A percentile compares a stretch with the other conserved stretches of the same genome.
These are phyloP conservation scores for Gambusia affinis DNA, from an alignment of 2,113 vertebrate genomes.

Conservation along the genomic window DNA sequence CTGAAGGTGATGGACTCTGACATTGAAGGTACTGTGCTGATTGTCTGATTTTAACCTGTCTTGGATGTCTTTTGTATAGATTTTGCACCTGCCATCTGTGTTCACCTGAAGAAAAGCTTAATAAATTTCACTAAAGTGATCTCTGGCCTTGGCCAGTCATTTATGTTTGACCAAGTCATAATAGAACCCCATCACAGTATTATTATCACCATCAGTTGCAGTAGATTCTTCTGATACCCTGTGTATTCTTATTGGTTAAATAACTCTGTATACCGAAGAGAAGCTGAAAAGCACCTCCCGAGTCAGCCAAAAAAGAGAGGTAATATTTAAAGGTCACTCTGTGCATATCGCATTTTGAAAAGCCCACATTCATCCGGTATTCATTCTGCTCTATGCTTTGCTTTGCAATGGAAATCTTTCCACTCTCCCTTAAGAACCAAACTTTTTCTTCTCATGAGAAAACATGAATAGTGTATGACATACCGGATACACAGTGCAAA, in stretches of 20 bases:
- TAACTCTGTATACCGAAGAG: constrained; percentile 24
- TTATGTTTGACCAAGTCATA: too few species aligned
- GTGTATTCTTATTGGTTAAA: constrained; percentile 37
- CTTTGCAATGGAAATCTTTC: constrained; percentile 60
- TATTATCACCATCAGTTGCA: constrained; percentile 34
- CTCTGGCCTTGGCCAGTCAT: too few species aligned
- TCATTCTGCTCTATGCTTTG: constrained; percentile 53
- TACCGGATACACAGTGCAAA: constrained; percentile 43
- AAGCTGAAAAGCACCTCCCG: constrained; percentile 36
- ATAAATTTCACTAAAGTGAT: too few species aligned
- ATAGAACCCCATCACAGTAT: not conserved
- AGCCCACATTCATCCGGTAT: constrained; percentile 45
- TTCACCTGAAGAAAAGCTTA: too few species aligned
- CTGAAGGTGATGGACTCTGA: too few species aligned
- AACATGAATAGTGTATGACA: constrained; percentile 60
- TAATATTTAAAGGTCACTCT: constrained; percentile 65
- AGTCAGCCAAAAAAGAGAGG: constrained; percentile 31
- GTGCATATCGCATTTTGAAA: constrained; percentile 66
- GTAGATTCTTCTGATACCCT: constrained; percentile 46
- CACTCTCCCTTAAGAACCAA: constrained; percentile 54
- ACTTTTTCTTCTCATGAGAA: constrained; percentile 54
- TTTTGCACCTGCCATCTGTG: too few species aligned
- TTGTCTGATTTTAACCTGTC: too few species aligned
- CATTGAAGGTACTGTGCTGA: too few species aligned
- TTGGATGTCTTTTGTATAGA: too few species aligned